Percentiles rank a stretch among this genome's conserved stretches.
These are phyloP conservation scores for Cydia splendana DNA, from an alignment of 1,140 invertebrate species.

Conservation along the genomic window DNA sequence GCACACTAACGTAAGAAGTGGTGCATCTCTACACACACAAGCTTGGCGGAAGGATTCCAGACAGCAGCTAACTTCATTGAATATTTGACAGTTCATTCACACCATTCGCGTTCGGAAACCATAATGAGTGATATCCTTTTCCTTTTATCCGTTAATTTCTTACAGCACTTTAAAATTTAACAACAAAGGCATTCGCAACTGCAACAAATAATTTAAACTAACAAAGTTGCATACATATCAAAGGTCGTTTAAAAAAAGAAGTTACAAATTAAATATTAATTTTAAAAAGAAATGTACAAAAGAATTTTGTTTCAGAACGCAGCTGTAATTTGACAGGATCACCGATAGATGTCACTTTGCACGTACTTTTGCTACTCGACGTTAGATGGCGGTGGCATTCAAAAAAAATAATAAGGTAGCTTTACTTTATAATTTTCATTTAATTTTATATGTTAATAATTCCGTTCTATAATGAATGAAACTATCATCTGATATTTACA, in stretches of 20 bases:
- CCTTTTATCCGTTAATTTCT: not conserved
- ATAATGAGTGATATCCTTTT: not conserved
- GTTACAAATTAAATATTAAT: not conserved
- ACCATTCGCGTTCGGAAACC: conserved; percentile 41
- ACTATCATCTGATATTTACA: conserved; percentile 49
- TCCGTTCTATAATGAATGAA: conserved; percentile 35
- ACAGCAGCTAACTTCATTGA: conserved; percentile 69
- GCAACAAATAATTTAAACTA: not conserved
- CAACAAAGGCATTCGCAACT: not conserved
- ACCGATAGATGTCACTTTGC: not conserved
- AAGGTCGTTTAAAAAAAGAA: not conserved
- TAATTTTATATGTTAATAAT: not conserved
- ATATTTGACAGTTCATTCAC: conserved; percentile 75
- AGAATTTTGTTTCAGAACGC: not conserved
- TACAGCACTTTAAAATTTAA: not conserved
- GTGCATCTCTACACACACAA: conserved; percentile 42
- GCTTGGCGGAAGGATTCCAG: conserved; percentile 46
- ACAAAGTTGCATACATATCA: not conserved
- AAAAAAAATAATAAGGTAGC: not conserved
- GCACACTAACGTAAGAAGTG: conserved; percentile 50
- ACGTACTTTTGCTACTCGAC: conserved; percentile 33
- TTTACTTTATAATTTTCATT: not conserved
- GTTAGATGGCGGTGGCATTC: conserved; percentile 40
- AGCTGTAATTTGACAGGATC: not conserved
- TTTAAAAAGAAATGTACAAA: not conserved